Evolutionary conservation across 1,140 invertebrate species (phyloP).

Genomic region (Zaprionus gabonicus): DNA sequence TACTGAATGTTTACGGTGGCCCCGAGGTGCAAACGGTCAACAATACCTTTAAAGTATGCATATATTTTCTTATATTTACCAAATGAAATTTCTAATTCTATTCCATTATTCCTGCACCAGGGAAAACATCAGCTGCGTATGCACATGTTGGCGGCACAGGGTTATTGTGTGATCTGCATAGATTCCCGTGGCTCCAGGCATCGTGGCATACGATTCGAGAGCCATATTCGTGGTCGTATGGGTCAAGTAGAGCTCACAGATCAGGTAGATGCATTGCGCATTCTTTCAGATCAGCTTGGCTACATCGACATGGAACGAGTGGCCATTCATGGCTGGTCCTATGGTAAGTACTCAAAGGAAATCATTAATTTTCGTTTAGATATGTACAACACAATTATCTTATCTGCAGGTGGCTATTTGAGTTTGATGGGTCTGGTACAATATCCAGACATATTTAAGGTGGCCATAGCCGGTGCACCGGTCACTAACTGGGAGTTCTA

Average conservation of each 20-base stretch:
- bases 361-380: background rate
- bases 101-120: constrained; percentile 84
- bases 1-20: constrained; percentile 98
- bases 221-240: constrained; percentile 94
- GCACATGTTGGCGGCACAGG: constrained; percentile 97
- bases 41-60: constrained; percentile 95
- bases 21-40: constrained; percentile 98
- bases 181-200: constrained; percentile 97
- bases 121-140: constrained; percentile 95
- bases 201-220: constrained; percentile 96
- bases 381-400: background rate
- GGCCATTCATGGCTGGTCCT: constrained; percentile 99
- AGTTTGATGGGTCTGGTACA: constrained; percentile 94
- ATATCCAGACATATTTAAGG: constrained; percentile 93
- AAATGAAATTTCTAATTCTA: background rate
- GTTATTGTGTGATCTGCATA: constrained; percentile 97
- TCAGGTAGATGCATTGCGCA: constrained; percentile 97
- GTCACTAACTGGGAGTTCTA: constrained; percentile 98
- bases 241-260: constrained; percentile 98
- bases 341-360: constrained; percentile 87
- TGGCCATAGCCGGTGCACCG: constrained; percentile 97
- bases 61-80: background rate
- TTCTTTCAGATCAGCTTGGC: constrained; percentile 92
- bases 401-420: constrained; percentile 89
- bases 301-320: constrained; percentile 97